A percentile compares a stretch with the other conserved stretches of the same genome.
Evolutionary conservation across 2,888 invertebrate genomes (phyloP).

Genomic region (Fragum fragum): DNA sequence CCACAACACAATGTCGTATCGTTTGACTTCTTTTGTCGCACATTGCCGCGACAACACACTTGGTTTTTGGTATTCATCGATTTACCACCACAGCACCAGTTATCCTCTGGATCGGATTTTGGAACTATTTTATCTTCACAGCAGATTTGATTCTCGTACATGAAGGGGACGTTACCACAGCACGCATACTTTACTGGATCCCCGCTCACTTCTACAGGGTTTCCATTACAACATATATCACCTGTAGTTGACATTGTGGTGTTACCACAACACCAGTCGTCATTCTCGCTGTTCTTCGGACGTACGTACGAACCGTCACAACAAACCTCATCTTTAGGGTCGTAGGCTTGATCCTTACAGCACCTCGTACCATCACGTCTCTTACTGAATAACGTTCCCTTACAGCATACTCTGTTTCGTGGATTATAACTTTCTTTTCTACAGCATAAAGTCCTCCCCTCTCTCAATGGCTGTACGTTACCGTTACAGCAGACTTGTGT

Average conservation of each 20-base stretch:
- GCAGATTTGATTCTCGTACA: slow-evolving; percentile 39
- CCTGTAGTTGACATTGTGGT: slow-evolving; percentile 50
- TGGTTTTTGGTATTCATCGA: slow-evolving; percentile 47
- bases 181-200: slow-evolving; percentile 31
- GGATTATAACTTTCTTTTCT: slow-evolving; percentile 54
- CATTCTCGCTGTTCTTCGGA: slow-evolving; percentile 30
- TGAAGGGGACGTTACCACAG: slow-evolving; percentile 46
- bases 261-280: slow-evolving; percentile 58
- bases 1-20: slow-evolving; percentile 58
- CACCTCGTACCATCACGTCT: slow-evolving; percentile 47
- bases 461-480: slow-evolving; percentile 37
- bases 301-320: slow-evolving; percentile 42
- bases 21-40: slow-evolving; percentile 43
- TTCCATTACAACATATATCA: slow-evolving; percentile 57
- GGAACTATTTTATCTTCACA: slow-evolving; percentile 35
- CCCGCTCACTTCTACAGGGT: slow-evolving; percentile 32
- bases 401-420: slow-evolving; percentile 46
- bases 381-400: slow-evolving; percentile 28
- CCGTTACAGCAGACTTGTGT: slow-evolving; percentile 41
- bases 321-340: slow-evolving; percentile 46
- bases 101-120: slow-evolving; percentile 41
- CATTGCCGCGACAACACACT: slow-evolving; percentile 52
- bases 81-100: slow-evolving; percentile 57
- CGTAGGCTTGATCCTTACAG: slow-evolving; percentile 41
- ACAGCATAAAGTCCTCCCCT: slow-evolving; percentile 49